Evolutionary conservation across 1,140 invertebrate species (phyloP), one percentile per base, ranked within the genome.

Genomic region (Orussus abietinus): DNA sequence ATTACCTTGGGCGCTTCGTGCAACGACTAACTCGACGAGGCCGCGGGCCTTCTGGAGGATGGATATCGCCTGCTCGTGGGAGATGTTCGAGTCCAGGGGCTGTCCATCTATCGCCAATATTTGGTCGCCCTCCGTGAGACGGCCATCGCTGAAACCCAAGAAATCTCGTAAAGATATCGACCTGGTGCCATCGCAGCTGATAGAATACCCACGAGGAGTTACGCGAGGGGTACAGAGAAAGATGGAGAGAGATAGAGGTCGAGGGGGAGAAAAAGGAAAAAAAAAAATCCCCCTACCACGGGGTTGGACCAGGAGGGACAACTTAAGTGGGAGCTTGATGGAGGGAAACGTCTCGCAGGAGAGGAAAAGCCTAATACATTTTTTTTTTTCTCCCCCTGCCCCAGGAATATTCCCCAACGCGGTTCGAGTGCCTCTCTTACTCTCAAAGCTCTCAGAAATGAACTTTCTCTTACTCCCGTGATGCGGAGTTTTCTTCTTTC

Each of bases 61-160:
- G 51, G 80, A 79, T 60, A 92, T 87, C 53, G 88, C 86, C 76
- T 89, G 80, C 68, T 92, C 86, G 71, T 93, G 91, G 37, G 88
- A 90, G 66, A 94, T 85, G 67, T 86, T 84, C 31, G 83, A 82
- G 62, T 86, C 84, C 58, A 92, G 72, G 39, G 86, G 85, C 62
- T 90, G 86, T 55, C 85, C 86, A 79, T 94, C 89, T 55, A 94
- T 86, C 48, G 89, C 87, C 62, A 94, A 68, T 66, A 95, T 90
- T 66, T 92, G 87, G 76, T 95, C 92, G 54, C 86, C 86, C 65
- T 90, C 84, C 64, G 80, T 75, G 40, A 88, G 74, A 53, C 83
- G 74, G 55, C 85, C 85, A 79, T 87, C 83, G 74, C 85, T 87
- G 74, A 28, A 79, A 79, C 57, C 59, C 52, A 54, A 49, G 30